These are phyloP conservation scores for Strigamia crassipes DNA, from an alignment of 2,888 invertebrate species.

Conservation along the genomic window DNA sequence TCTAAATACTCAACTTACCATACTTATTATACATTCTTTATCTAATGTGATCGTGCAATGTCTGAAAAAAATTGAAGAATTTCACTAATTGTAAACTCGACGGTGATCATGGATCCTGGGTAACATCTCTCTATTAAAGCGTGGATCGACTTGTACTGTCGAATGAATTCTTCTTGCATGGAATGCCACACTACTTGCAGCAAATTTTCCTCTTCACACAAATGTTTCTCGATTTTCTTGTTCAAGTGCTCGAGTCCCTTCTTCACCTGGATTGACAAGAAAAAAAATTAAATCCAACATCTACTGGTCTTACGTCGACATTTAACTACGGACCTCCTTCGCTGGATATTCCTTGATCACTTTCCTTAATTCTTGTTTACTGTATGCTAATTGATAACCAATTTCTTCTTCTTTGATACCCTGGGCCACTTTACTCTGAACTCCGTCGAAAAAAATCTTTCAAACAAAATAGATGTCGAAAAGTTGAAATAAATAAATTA, in stretches of 20 bases:
- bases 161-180: slow-evolving; percentile 99
- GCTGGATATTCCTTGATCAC: slow-evolving; percentile 93
- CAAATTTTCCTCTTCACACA: slow-evolving; percentile 91
- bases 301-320: neutral
- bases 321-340: slow-evolving; percentile 65
- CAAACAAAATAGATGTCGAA: slow-evolving; percentile 54
- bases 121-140: slow-evolving; percentile 93
- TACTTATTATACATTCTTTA: neutral
- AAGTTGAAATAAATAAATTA: neutral
- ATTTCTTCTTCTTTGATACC: slow-evolving; percentile 97
- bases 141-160: slow-evolving; percentile 91
- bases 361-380: slow-evolving; percentile 93
- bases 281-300: neutral
- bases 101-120: slow-evolving; percentile 88
- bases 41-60: slow-evolving; percentile 85
- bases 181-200: slow-evolving; percentile 97
- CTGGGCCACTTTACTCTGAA: slow-evolving; percentile 86
- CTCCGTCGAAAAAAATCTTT: slow-evolving; percentile 94
- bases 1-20: neutral
- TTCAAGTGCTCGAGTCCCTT: slow-evolving; percentile 90
- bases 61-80: slow-evolving; percentile 97
- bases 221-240: slow-evolving; percentile 95
- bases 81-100: slow-evolving; percentile 95
- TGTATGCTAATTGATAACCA: slow-evolving; percentile 95
- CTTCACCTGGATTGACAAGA: slow-evolving; percentile 67